Conservation (phyloP, 2,888 invertebrate genomes). For the Aphidius colemani region DNA sequence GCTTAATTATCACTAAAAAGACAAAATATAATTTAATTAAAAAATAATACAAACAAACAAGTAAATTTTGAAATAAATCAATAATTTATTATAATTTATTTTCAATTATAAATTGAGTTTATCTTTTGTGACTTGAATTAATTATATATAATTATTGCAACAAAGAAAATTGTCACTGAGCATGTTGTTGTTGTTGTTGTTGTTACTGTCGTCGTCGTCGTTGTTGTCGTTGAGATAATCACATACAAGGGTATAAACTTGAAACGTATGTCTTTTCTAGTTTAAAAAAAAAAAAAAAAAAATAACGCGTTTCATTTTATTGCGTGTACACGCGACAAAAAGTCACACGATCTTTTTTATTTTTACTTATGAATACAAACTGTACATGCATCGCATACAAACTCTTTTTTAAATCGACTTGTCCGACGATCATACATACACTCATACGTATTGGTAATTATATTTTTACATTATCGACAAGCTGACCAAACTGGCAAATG, state of each 20-base stretch:
- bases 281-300: constrained; percentile 2
- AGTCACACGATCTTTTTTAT: constrained; percentile 17
- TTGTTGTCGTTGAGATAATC: no score
- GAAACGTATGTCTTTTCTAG: constrained; percentile 18
- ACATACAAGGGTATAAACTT: no score
- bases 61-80: no score
- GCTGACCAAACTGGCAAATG: no score
- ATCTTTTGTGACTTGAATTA: no score
- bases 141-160: constrained; percentile 25
- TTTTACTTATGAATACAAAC: background rate
- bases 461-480: no score
- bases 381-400: background rate
- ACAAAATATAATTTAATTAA: no score
- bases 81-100: no score
- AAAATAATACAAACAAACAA: no score
- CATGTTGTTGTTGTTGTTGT: constrained; percentile 10
- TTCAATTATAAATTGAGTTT: no score
- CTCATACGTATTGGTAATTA: background rate
- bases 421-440: background rate
- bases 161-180: constrained; percentile 28
- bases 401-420: constrained; percentile 22
- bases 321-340: constrained; percentile 36
- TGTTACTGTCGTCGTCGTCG: background rate
- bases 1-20: no score
- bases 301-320: constrained; percentile 15